Conservation (phyloP, 2,888 invertebrate genomes). For the Herminia tarsipennalis region DNA sequence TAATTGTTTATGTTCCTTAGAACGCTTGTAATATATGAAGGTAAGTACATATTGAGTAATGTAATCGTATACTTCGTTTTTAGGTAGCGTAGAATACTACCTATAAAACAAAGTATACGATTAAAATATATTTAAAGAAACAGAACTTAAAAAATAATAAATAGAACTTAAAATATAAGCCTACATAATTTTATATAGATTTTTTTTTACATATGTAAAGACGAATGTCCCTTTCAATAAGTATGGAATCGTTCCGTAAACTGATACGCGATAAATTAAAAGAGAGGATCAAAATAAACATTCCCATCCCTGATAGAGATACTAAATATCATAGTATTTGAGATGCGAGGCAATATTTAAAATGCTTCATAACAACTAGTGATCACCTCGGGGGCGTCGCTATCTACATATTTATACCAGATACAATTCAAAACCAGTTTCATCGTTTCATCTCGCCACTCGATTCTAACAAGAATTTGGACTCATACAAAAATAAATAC, state of each 20-base stretch:
- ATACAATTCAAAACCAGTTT: slow-evolving; percentile 79
- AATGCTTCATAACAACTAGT: slow-evolving; percentile 65
- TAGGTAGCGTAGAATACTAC: no score
- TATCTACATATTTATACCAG: slow-evolving; percentile 79
- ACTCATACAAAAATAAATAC: slow-evolving; percentile 82
- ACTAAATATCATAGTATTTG: slow-evolving; percentile 62
- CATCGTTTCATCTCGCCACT: slow-evolving; percentile 72
- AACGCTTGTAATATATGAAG: no score
- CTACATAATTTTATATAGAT: no score
- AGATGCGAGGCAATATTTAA: slow-evolving; percentile 65
- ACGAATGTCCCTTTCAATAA: no score
- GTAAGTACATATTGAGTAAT: no score
- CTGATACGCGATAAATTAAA: slow-evolving; percentile 45
- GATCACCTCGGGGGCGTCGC: slow-evolving; percentile 76
- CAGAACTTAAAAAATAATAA: no score
- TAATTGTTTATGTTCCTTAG: no score
- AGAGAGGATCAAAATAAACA: slow-evolving; percentile 45
- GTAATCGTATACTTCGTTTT: no score
- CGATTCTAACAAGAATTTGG: slow-evolving; percentile 83
- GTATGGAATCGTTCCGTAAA: slow-evolving; percentile 14
- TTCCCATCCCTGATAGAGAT: slow-evolving; percentile 50
- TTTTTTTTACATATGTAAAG: no score
- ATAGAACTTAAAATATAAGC: no score
- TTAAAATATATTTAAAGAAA: no score
- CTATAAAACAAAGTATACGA: no score